Percentiles rank a stretch among this genome's conserved stretches.
phyloP scores from a whole-genome alignment of 2,113 vertebrate genomes.

The Brachyhypopomus gauderio region DNA sequence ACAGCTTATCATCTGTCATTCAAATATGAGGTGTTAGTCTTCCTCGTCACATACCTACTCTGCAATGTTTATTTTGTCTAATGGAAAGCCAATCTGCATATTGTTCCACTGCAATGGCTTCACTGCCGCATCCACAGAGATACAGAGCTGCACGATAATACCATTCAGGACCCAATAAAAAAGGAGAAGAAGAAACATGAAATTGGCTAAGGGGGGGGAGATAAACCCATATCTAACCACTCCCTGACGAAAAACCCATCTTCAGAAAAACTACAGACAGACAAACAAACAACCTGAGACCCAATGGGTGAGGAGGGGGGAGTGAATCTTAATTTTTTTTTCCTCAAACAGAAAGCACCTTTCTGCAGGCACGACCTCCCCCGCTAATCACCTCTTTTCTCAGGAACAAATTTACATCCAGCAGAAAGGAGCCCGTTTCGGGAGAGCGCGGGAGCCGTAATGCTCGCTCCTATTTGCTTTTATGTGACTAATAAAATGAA shows the following conservation, averaged over 20 bases:
- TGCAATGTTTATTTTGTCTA: slow-evolving; percentile 8
- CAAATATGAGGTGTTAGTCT: background rate
- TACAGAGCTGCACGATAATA: background rate
- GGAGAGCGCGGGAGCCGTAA: slow-evolving; percentile 20
- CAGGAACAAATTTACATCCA: slow-evolving; percentile 48
- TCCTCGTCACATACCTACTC: background rate
- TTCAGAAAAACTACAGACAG: slow-evolving; percentile 11
- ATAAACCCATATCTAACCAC: background rate
- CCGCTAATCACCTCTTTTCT: slow-evolving; percentile 37
- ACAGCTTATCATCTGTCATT: slow-evolving; percentile 3
- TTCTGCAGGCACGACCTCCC: slow-evolving; percentile 22
- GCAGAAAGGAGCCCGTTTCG: slow-evolving; percentile 42
- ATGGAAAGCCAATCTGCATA: slow-evolving; percentile 13
- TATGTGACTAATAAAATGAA: slow-evolving; percentile 46
- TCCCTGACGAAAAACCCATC: background rate
- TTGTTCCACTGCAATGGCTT: background rate
- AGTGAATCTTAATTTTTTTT: slow-evolving; percentile 33
- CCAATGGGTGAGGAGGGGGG: slow-evolving; percentile 10
- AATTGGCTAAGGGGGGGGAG: background rate
- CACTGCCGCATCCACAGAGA: background rate
- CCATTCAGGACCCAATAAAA: background rate
- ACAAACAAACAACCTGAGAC: slow-evolving; percentile 22
- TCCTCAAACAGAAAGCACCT: background rate
- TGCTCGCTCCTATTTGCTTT: slow-evolving; percentile 45
- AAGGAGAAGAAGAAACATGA: background rate